These are phyloP conservation scores for Drosophila carrolli DNA, from an alignment of 1,140 invertebrate species.

Conservation along the genomic window DNA sequence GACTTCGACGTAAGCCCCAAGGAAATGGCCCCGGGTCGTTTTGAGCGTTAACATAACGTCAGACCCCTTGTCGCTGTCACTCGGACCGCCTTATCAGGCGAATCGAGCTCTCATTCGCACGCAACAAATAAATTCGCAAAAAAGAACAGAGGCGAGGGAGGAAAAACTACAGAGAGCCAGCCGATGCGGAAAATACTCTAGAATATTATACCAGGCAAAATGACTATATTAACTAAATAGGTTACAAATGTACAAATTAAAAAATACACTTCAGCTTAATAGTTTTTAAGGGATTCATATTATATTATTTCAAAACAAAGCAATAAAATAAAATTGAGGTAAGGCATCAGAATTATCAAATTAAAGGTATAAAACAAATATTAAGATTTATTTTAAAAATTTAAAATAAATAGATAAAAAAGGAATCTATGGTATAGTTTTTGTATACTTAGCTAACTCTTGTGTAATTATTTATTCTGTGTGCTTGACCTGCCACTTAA, in stretches of 20 bases:
- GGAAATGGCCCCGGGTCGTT: slow-evolving; percentile 40
- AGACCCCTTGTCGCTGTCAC: slow-evolving; percentile 31
- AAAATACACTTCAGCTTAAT: no score
- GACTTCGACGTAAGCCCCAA: slow-evolving; percentile 18
- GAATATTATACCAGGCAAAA: neutral
- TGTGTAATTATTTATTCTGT: neutral
- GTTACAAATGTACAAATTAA: no score
- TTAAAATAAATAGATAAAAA: no score
- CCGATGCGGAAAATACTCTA: slow-evolving; percentile 18
- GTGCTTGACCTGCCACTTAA: neutral
- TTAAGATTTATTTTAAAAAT: no score
- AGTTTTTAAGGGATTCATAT: no score
- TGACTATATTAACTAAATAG: no score
- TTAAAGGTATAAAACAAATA: no score
- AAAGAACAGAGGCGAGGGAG: neutral
- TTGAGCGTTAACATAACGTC: slow-evolving; percentile 49
- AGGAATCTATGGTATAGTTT: no score
- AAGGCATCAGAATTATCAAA: no score
- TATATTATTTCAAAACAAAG: no score
- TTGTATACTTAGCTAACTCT: no score
- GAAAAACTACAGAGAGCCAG: neutral
- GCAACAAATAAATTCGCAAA: slow-evolving; percentile 68
- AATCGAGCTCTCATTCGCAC: slow-evolving; percentile 77
- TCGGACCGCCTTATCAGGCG: slow-evolving; percentile 66
- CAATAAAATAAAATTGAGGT: no score